Evolutionary conservation across 2,888 invertebrate genomes (phyloP), one percentile per base, ranked within the genome.

Genomic region (Erebia palarica): DNA sequence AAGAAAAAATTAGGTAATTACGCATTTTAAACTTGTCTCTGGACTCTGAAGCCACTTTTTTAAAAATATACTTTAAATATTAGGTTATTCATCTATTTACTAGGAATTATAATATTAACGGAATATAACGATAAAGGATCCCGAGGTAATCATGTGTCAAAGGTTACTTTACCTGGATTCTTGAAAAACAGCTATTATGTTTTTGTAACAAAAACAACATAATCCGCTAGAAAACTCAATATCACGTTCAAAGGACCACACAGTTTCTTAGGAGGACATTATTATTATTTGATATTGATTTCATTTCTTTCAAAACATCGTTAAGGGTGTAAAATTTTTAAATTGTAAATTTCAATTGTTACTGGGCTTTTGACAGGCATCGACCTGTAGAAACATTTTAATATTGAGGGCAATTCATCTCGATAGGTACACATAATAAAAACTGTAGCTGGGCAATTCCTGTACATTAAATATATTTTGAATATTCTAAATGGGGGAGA

Each of bases 231-330:
- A 42, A 65, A 53, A 51, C 64, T 36, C 1, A 11, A 8, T 73
- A 73, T 82, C 81, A 82, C 78, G 80, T 83, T 53, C 65, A 77
- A 80, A 83, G 85, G 89, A 89, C 89, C 89, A 87, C 89, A 89
- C 88, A 82, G 16, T 70, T 61, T 69, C 8, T 10, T 49, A 51
- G 18, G 60, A 68, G 51, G 59, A 42, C 36, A 60, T 51, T 68
- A 49, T 67, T 27, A 36, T 36, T 47, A 16, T 51, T 51, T 16
- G 16, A 59, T 60, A 68, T 60, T 60, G 60, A 42, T 68, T 60
- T 68, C 68, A 68, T 36, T 36, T 49, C 49, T 27, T 14, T 58
- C 42, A 13, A 58, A 4, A 21, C 44, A 57, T 49, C 36, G 36
- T 13, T 47, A 59, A 44, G 60, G 60, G 16, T 42, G 60, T 60